Evolutionary conservation across 1,140 invertebrate genomes (phyloP), one percentile per base, ranked within the genome.

Genomic region (Lucilia sericata): DNA sequence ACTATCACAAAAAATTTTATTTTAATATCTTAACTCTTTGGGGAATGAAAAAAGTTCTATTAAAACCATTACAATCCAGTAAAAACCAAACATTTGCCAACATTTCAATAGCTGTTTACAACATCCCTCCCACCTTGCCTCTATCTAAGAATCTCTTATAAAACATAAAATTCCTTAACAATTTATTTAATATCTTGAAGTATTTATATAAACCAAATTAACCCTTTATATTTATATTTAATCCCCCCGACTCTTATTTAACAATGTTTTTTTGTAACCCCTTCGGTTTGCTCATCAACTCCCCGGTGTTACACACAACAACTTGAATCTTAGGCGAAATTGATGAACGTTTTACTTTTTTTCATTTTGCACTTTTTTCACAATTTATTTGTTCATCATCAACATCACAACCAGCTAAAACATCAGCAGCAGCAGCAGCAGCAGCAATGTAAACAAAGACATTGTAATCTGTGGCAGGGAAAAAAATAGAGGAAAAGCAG

Each of bases 151-250:
- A 30, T 30, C 25, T 30, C 5, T 42, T n/a, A n/a, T n/a, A n/a
- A n/a, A n/a, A 55, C 4, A n/a, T 17, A 78, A 78, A 42, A 78
- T 78, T 78, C 36, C 75, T 78, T 78, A 78, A 78, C 75, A 78
- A 78, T 78, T 49, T 78, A 78, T 78, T 78, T 47, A 47, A 78
- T 78, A 78, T 47, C 75, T 47, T n/a, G 36, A 78, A 78, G 75
- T 42, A 78, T 78, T 78, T 78, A 36, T 42, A 78, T 82, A 36
- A 19, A 55, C 47, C 81, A 82, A 70, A 60, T 70, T 82, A 70
- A 55, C 60, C 60, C 81, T 82, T 70, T 82, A n/a, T 21, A n/a
- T n/a, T n/a, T n/a, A n/a, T n/a, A 42, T 42, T 42, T 42, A 42
- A 42, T 42, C 42, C 42, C 42, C 42, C 42, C 42, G 42, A 42